Base-by-base conservation (phyloP, 2,888 invertebrate species). In the Philhelius pedissequus region DNA sequence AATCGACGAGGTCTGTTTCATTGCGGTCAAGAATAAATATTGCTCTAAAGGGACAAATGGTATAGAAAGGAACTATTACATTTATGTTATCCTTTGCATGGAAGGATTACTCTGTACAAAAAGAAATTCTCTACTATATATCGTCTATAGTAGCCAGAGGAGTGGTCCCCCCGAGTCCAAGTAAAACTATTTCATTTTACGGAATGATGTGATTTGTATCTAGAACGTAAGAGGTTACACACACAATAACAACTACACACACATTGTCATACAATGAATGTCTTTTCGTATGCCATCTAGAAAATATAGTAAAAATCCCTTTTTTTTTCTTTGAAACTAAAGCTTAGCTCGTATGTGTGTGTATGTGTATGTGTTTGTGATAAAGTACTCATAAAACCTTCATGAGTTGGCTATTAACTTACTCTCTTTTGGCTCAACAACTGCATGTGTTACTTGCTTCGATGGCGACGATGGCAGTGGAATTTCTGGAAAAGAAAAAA, bases 401-500 rank as follows among this genome's bases (percentile, higher is more conserved):
- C 70, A 74, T 58, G 54, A 60, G 74, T 77, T 50, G 75, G 77
- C 75, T 75, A 78, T 78, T 81, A 86, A 86, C 92, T 91, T 89
- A 92, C 92, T 91, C 88, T 92, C 92, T 89, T 91, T 91, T 81
- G 91, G 90, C 86, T 92, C 92, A 74, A 89, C 89, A 64, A 91
- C 89, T 82, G 91, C 89, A 88, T 91, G 92, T 82, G 91, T 91
- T 83, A 92, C 90, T 96, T 86, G 96, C 95, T 93, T 96, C 94
- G 82, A 97, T 86, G 96, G 95, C 77, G 95, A 95, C 82, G 97
- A 97, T 77, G 97, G 97, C 94, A 96, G 94, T 70, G 96, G 96
- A 90, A 97, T 97, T 93, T 96, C 97, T 97, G 93, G 86, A 93
- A 93, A 80, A 88, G 15, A 60, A n/a, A 40, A 7, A 35, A 43